phyloP scores from a whole-genome alignment of 2,888 invertebrate genomes.

The Tridacna crocea region DNA sequence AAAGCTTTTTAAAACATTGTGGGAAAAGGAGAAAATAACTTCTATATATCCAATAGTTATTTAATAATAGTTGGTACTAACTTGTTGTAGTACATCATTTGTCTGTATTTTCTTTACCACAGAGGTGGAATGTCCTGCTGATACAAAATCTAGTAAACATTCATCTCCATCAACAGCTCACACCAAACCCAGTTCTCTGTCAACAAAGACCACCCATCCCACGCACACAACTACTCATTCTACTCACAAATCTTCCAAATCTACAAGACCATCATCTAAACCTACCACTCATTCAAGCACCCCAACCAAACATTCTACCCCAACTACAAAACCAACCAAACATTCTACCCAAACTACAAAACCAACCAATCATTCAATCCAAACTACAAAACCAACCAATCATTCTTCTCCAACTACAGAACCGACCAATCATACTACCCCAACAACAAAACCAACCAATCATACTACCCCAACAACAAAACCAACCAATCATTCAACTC shows the following conservation, averaged over 20 bases:
- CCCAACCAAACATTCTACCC: not conserved
- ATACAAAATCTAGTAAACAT: slow-evolving; percentile 9
- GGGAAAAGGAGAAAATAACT: no score
- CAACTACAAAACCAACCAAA: not conserved
- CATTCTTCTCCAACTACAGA: not conserved
- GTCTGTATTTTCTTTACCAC: not conserved
- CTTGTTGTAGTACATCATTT: no score
- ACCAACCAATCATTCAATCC: not conserved
- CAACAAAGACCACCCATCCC: not conserved
- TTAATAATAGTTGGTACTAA: no score
- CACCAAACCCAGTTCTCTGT: not conserved
- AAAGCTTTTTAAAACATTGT: no score
- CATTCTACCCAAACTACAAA: slow-evolving; percentile 1
- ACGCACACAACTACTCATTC: not conserved
- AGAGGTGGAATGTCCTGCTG: slow-evolving; percentile 14
- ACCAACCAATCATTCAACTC: slow-evolving; percentile 3
- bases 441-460: not conserved
- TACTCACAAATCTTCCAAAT: not conserved
- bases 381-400: slow-evolving; percentile 1
- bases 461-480: slow-evolving; percentile 1
- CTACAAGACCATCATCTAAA: not conserved
- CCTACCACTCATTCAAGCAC: not conserved
- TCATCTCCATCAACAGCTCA: not conserved
- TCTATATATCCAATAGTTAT: no score
- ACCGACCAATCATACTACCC: not conserved